Evolutionary conservation across 2,113 vertebrate species (phyloP).

Genomic region (Corydoras maculifer): DNA sequence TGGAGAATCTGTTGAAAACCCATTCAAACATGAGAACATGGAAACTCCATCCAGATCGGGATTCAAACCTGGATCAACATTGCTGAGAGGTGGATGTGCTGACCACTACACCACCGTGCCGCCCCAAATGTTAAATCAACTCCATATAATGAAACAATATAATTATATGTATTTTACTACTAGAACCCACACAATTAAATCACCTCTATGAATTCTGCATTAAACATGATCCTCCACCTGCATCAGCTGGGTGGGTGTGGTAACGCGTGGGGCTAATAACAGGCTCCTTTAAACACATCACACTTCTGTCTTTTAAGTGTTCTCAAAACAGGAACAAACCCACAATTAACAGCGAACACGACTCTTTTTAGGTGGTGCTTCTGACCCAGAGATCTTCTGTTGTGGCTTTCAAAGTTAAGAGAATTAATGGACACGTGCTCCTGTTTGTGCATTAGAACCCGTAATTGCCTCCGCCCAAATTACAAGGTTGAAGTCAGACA

Average conservation of each 20-base stretch:
- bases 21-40: too few relatives aligned
- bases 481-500: slow-evolving; percentile 17
- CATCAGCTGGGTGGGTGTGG: slow-evolving; percentile 1
- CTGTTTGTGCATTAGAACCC: slow-evolving; percentile 12
- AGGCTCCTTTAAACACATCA: slow-evolving; percentile 33
- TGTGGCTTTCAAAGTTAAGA: slow-evolving; percentile 18
- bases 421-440: slow-evolving; percentile 29
- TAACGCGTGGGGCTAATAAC: slow-evolving; percentile 44
- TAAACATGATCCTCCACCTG: not conserved
- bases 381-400: slow-evolving; percentile 16
- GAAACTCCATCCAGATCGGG: not conserved
- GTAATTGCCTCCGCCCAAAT: slow-evolving; percentile 25
- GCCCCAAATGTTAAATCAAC: slow-evolving; percentile 2
- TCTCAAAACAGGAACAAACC: slow-evolving; percentile 8
- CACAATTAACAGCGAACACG: slow-evolving; percentile 41
- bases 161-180: too few relatives aligned
- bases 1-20: too few relatives aligned
- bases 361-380: not conserved
- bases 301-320: slow-evolving; percentile 21
- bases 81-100: too few relatives aligned
- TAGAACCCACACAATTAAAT: too few relatives aligned
- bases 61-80: too few relatives aligned
- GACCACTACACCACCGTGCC: too few relatives aligned
- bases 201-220: too few relatives aligned
- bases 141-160: too few relatives aligned